phyloP scores from a whole-genome alignment of 2,888 invertebrate species.

The Drosophila nr. medialis region DNA sequence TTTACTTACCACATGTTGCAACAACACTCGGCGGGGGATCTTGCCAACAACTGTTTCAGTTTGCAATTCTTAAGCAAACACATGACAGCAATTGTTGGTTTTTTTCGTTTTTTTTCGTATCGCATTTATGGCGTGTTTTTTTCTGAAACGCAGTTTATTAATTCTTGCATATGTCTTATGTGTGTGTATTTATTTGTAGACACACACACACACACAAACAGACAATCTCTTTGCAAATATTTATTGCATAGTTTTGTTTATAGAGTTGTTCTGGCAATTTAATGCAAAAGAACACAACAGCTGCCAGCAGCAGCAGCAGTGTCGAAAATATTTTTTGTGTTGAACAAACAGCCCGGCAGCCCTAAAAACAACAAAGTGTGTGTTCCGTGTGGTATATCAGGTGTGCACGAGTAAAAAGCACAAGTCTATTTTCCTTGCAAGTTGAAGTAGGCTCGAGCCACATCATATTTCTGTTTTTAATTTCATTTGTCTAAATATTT shows the following conservation, averaged over 20 bases:
- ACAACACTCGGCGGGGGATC: constrained; percentile 8
- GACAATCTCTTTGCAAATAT: constrained; percentile 48
- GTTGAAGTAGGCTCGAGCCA: not conserved
- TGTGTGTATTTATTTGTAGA: constrained; percentile 3
- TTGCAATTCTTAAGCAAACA: constrained; percentile 41
- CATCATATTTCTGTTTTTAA: not conserved
- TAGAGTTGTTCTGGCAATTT: constrained; percentile 43
- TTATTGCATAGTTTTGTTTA: constrained; percentile 56
- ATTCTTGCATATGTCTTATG: constrained; percentile 26
- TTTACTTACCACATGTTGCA: constrained; percentile 27
- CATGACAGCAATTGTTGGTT: constrained; percentile 28
- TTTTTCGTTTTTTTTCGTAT: not conserved
- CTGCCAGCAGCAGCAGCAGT: constrained; percentile 13
- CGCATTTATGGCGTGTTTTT: constrained; percentile 26
- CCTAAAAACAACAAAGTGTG: not conserved
- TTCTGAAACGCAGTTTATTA: constrained; percentile 56
- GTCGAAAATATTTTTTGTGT: constrained; percentile 20
- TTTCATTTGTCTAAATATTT: constrained; percentile 28
- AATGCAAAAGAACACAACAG: constrained; percentile 26
- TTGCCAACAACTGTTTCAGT: constrained; percentile 49
- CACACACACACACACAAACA: not conserved
- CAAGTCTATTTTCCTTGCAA: not conserved
- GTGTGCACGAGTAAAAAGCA: too few species aligned
- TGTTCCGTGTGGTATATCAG: not conserved
- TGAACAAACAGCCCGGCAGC: constrained; percentile 21